Base-by-base conservation (phyloP, 2,797 vertebrate species). In the Microtus agrestis region DNA sequence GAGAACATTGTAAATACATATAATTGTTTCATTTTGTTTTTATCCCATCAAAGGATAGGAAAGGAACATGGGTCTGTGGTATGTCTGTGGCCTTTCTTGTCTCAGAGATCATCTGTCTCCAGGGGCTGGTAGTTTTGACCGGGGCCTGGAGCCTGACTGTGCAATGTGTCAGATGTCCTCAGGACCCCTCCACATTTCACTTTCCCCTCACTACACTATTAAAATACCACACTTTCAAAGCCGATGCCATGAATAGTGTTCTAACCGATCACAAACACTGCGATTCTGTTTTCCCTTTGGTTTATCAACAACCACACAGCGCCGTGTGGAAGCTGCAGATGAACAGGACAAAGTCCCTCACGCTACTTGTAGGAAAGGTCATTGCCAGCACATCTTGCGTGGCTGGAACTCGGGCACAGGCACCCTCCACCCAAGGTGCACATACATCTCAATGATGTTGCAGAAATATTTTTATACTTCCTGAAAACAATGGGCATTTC, bases 291-390 rank as follows among this genome's bases (percentile, higher is more conserved):
- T 77, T 61, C 21, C 74, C 59, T 69, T 67, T 67, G 40, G 46
- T 89, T 87, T 90, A 86, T 90, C 56, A 73, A 79, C 78, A 63
- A 88, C 79, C 34, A 71, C 65, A 15, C 4, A 7, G 59, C 2
- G 69, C 11, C 23, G n/a, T 4, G 27, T 54, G 0, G 5, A 63
- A 69, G 82, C 76, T 63, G 51, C 59, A 63, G 23, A 37, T 31
- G 48, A 81, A 71, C 23, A 23, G 89, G 54, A 59, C 81, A 93
- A 95, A 94, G 93, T 94, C 89, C 76, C 65, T 31, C 17, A 2
- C 8, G 9, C 54, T 40, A 12, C 63, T 87, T 59, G 9, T 17
- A 71, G 67, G 40, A 6, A 67, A 27, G 37, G 74, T 25, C 63
- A 14, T 37, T 27, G 31, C 73, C 43, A 59, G 90, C 54, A 87